phyloP scores from a whole-genome alignment of 2,888 invertebrate species.

The Apocheima hispidaria region DNA sequence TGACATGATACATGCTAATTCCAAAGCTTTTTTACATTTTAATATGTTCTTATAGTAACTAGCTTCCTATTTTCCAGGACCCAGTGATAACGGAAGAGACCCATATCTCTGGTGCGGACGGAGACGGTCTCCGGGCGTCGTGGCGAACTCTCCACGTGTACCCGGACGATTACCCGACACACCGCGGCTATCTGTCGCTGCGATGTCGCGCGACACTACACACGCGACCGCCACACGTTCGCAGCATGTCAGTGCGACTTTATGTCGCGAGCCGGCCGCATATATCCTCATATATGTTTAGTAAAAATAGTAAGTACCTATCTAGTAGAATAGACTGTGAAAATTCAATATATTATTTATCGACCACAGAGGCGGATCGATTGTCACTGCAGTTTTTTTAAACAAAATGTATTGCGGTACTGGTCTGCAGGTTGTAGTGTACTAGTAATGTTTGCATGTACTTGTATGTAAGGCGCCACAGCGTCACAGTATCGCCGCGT shows the following conservation, averaged over 20 bases:
- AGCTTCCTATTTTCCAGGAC: slow-evolving; percentile 57
- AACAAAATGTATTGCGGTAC: no score
- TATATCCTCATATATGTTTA: slow-evolving; percentile 82
- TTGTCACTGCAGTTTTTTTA: no score
- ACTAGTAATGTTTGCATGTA: no score
- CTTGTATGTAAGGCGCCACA: no score
- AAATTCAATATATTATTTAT: no score
- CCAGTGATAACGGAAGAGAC: slow-evolving; percentile 73
- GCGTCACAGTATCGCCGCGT: no score
- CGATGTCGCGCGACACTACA: slow-evolving; percentile 73
- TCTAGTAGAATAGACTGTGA: no score
- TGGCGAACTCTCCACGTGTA: slow-evolving; percentile 78
- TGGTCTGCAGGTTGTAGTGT: no score
- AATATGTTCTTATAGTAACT: background rate
- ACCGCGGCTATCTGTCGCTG: slow-evolving; percentile 74
- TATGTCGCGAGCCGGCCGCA: slow-evolving; percentile 77
- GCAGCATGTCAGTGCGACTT: slow-evolving; percentile 78
- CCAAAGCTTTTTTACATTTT: no score
- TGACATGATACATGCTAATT: no score
- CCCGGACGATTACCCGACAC: slow-evolving; percentile 77
- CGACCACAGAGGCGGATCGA: no score
- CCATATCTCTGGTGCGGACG: slow-evolving; percentile 75
- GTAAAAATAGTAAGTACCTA: slow-evolving; percentile 79
- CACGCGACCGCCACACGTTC: slow-evolving; percentile 70
- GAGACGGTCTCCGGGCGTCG: slow-evolving; percentile 76